Percentiles rank a stretch among this genome's conserved stretches.
Evolutionary conservation across 2,113 vertebrate species (phyloP).

Genomic region (Oncorhynchus gorbuscha): DNA sequence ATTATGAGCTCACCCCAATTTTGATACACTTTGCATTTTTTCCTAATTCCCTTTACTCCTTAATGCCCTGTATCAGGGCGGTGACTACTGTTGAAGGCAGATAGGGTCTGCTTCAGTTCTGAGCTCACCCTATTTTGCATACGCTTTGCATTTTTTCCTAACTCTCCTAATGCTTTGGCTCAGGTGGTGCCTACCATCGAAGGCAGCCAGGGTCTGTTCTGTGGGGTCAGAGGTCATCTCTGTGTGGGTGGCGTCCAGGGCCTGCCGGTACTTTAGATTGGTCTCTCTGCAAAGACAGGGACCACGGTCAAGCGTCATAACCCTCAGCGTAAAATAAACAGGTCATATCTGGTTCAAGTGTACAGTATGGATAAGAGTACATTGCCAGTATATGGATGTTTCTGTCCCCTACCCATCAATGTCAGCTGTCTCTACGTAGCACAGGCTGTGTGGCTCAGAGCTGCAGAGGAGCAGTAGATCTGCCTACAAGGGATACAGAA

Average conservation of each 20-base stretch:
- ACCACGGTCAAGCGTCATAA: too few species aligned
- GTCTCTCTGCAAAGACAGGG: conserved; percentile 79
- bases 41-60: not conserved
- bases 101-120: too few species aligned
- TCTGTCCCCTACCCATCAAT: conserved; percentile 84
- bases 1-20: not conserved
- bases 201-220: conserved; percentile 72
- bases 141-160: too few species aligned
- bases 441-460: conserved; percentile 90
- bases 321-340: too few species aligned
- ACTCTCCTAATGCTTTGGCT: too few species aligned
- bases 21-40: not conserved
- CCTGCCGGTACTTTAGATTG: conserved; percentile 91
- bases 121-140: too few species aligned
- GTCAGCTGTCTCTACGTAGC: conserved; percentile 90
- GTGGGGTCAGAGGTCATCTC: conserved; percentile 69
- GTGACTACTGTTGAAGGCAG: too few species aligned
- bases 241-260: conserved; percentile 78
- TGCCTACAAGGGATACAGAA: conserved; percentile 63
- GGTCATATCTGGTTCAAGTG: too few species aligned
- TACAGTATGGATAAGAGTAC: too few species aligned
- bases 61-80: not conserved
- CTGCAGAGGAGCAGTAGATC: conserved; percentile 88
- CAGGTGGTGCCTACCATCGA: conserved; percentile 77
- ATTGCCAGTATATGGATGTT: not conserved